phyloP scores from a whole-genome alignment of 2,113 vertebrate genomes.

The Harpagus bidentatus region DNA sequence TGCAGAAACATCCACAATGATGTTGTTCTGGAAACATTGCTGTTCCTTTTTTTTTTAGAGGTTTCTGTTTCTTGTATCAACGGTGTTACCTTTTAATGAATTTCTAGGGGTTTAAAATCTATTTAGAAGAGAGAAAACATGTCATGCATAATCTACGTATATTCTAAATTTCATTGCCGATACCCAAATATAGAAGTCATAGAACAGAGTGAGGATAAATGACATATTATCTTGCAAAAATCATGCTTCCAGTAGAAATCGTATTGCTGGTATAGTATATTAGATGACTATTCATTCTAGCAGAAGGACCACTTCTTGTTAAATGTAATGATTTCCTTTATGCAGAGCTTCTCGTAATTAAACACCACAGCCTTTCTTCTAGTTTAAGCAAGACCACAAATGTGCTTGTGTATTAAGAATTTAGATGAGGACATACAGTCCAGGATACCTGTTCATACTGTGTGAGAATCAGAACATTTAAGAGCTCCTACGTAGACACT shows the following conservation, averaged over 20 bases:
- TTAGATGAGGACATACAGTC: not conserved
- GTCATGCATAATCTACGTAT: not conserved
- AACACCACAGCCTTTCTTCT: not conserved
- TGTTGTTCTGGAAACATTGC: not conserved
- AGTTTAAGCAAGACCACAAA: not conserved
- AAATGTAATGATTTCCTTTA: not conserved
- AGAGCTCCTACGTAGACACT: accelerated
- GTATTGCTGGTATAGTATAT: not conserved
- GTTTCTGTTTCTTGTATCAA: not conserved
- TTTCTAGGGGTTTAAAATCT: not conserved
- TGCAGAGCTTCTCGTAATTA: not conserved
- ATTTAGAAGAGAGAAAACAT: not conserved
- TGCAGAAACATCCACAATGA: not conserved
- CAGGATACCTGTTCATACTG: not conserved
- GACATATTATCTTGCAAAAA: not conserved
- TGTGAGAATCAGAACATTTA: not conserved
- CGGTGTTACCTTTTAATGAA: not conserved
- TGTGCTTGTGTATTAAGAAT: not conserved
- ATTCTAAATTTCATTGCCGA: not conserved
- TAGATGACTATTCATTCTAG: not conserved
- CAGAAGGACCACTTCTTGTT: not conserved
- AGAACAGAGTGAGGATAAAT: not conserved
- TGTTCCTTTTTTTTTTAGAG: not conserved
- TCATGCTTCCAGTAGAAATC: not conserved
- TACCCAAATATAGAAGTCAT: not conserved